Evolutionary conservation across 1,140 invertebrate genomes (phyloP), one percentile per base, ranked within the genome.

Genomic region (Chironomus striatipennis): DNA sequence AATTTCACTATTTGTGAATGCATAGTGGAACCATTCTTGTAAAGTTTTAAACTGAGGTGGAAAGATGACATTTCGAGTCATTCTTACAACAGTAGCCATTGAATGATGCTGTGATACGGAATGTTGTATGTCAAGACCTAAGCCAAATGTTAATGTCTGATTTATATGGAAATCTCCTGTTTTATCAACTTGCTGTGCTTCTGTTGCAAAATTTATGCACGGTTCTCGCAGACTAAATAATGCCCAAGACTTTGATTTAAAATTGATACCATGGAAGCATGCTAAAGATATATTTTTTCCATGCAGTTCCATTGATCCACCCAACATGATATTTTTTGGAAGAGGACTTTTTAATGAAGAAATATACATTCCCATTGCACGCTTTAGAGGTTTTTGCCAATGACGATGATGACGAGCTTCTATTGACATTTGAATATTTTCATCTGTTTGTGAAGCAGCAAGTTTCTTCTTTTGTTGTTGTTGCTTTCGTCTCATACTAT

Each of bases 211-310:
- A 78, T 91, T 94, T 76, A 98, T 98, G 76, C 90, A 94, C 0
- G 96, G 96, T 77, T 98, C 94, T 81, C 94, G 93, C 73, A 99
- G 84, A 76, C 93, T 97, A 81, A 98, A 98, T 42, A 98, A 80
- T 1, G 96, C 96, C 96, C 97, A 99, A 2, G 92, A 96, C 84
- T 98, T 98, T 42, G 95, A 85, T 79, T 96, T 96, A 83, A 98
- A 97, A 83, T 98, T 98, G 78, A 97, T 95, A 6, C 96, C 97
- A 83, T 98, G 95, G 85, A 98, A 99, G 83, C 96, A 98, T 7
- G 95, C 96, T 47, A 99, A 85, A 12, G 95, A 97, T 64, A 99
- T 94, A 80, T 97, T 95, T 42, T 91, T 93, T 20, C 91, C 91
- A 77, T 94, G 91, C 15, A 98, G 84, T 79, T 96, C 93, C 86